Evolutionary conservation across 2,888 invertebrate species (phyloP).

Genomic region (Brenthis daphne): DNA sequence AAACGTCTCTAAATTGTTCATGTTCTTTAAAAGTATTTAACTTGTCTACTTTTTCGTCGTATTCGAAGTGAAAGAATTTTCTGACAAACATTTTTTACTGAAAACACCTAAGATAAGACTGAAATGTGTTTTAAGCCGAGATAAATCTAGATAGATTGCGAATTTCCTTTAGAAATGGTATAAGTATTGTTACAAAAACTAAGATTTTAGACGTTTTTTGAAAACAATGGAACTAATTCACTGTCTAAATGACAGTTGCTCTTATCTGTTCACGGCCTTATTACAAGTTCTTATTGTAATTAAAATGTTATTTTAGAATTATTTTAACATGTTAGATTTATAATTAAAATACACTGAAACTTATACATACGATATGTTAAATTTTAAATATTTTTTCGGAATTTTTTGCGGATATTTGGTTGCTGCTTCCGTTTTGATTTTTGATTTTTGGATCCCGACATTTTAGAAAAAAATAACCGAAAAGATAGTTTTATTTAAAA

Average conservation of each 20-base stretch:
- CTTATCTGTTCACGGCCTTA: background rate
- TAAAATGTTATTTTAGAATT: no score
- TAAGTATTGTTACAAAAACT: background rate
- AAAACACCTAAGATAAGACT: constrained; percentile 1
- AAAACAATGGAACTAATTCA: background rate
- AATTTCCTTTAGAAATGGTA: constrained; percentile 1
- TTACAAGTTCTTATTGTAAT: background rate
- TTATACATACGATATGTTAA: no score
- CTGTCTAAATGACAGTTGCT: background rate
- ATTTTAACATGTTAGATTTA: no score
- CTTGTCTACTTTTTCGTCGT: background rate
- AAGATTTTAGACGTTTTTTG: background rate
- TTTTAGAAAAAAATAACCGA: no score
- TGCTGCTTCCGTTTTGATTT: no score
- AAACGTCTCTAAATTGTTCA: no score
- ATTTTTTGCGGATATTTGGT: no score
- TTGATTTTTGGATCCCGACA: no score
- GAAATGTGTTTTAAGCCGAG: constrained; percentile 7
- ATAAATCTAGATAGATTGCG: constrained; percentile 11
- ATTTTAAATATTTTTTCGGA: no score
- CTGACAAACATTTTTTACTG: constrained; percentile 7
- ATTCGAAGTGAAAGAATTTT: constrained; percentile 3
- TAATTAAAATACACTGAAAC: no score
- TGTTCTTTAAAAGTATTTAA: no score
- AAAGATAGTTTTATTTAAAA: no score